phyloP scores from a whole-genome alignment of 2,888 invertebrate genomes.

The Aphidius colemani region DNA sequence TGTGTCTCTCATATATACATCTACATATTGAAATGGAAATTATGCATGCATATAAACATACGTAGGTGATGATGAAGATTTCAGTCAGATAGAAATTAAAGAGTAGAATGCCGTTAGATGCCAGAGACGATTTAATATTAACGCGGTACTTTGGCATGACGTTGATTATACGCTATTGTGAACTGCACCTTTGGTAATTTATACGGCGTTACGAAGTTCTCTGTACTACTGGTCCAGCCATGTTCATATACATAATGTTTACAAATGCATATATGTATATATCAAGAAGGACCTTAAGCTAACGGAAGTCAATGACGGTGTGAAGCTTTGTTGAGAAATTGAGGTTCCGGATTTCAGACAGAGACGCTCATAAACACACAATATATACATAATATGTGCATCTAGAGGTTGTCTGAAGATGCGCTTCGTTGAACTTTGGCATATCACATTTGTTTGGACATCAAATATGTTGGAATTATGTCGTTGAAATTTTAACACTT shows the following conservation, averaged over 20 bases:
- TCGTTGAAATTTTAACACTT: too few species aligned
- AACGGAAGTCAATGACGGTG: constrained; percentile 28
- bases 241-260: constrained; percentile 12
- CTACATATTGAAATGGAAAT: too few species aligned
- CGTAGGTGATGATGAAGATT: not conserved
- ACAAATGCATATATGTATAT: constrained; percentile 40
- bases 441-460: too few species aligned
- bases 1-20: too few species aligned
- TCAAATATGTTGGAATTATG: too few species aligned
- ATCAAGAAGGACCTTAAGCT: constrained; percentile 19
- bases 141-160: constrained; percentile 32
- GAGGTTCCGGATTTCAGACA: constrained; percentile 22
- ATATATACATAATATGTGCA: not conserved
- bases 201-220: constrained; percentile 39
- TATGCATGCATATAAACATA: too few species aligned
- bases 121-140: constrained; percentile 29
- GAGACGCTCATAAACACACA: not conserved
- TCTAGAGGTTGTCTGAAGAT: not conserved
- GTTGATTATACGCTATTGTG: constrained; percentile 54
- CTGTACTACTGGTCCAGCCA: constrained; percentile 13
- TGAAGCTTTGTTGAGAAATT: not conserved
- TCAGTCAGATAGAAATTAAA: not conserved
- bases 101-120: constrained; percentile 9
- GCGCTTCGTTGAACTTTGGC: too few species aligned
- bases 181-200: constrained; percentile 50